Base-by-base conservation (phyloP, 1,140 invertebrate genomes). In the Drosophila virilis region DNA sequence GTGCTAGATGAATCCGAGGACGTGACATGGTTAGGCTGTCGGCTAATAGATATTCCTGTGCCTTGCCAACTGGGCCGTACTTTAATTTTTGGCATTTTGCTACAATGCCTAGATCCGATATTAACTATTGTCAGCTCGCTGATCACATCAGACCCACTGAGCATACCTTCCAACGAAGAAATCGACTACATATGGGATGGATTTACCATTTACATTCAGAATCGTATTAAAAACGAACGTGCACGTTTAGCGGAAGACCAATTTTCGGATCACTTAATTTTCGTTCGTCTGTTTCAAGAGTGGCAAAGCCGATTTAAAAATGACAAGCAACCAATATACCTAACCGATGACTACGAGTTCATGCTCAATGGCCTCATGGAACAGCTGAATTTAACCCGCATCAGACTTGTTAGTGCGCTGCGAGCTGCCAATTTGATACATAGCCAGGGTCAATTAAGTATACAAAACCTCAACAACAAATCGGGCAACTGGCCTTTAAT, bases 31-130 rank as follows among this genome's bases (percentile, higher is more conserved):
- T 90, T 98, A n/a, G 95, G 95, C 1, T 94, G 95, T 69, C 96
- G 98, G 81, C 92, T 99, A 8, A 92, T 98, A 7, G 97, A 99
- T 92, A 93, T 99, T 10, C 97, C 98, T 0, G 93, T 99, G 2
- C 97, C 99, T 73, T 98, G 98, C 1, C 95, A 97, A 78, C 93
- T 98, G 10, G 97, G 97, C 4, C 98, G 98, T 93, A 97, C 98
- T 95, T 92, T 99, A 28, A 93, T 99, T 2, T 98, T 97, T 91
- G 96, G 97, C 2, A 96, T 98, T 17, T 95, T 98, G 5, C 94
- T 99, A 33, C 98, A 98, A 91, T 99, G 98, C 91, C 92, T 99
- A 1, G 98, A 99, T 93, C 98, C 98, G 6, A 94, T 99, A 28
- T 92, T 99, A 22, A 99, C 98, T 0, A 96, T 99, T 51, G 97